Base-by-base conservation (phyloP, 2,113 vertebrate species). In the Narcine bancroftii region DNA sequence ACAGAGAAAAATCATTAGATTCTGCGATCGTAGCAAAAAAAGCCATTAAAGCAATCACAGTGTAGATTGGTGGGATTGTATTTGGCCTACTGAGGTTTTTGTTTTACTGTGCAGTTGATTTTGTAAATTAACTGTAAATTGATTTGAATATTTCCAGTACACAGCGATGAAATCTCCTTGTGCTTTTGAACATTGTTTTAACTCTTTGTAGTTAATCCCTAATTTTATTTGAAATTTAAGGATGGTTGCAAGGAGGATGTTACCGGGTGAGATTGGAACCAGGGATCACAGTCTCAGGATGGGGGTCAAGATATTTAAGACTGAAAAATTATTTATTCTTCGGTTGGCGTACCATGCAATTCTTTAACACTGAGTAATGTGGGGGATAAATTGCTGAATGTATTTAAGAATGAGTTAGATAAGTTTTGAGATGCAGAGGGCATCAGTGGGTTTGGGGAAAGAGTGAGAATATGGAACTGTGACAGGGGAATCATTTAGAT, bases 1-100 rank as follows among this genome's bases (percentile, higher is more conserved):
- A 91, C 89, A 91, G 65, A 91, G 89, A 91, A 91, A 91, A 91
- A 91, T 69, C 89, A 91, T 91, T 91, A 91, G 63, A 47, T 91
- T 91, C 89, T 91, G 42, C 24, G 26, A 66, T 69, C 65, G 63
- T 91, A 91, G 89, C 89, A 91, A 66, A 91, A 69, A 89, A 91
- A 71, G 29, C 89, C 89, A 91, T 91, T 91, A 91, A 69, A 91
- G 89, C 65, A 91, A 91, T 91, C 65, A 91, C 65, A 91, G 65
- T 69, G 66, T 71, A 69, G 89, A 91, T 91, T 91, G 89, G 89
- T 33, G 89, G 89, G 89, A 91, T 91, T 91, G 63, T 91, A 42
- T 69, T 87, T 91, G 89, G 89, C 89, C 63, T 15, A 29, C 87
- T 91, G 36, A 45, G 36, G 39, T 39, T 69, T 69, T 42, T 91